Evolutionary conservation across 2,888 invertebrate genomes (phyloP).

Genomic region (Erebia ligea): DNA sequence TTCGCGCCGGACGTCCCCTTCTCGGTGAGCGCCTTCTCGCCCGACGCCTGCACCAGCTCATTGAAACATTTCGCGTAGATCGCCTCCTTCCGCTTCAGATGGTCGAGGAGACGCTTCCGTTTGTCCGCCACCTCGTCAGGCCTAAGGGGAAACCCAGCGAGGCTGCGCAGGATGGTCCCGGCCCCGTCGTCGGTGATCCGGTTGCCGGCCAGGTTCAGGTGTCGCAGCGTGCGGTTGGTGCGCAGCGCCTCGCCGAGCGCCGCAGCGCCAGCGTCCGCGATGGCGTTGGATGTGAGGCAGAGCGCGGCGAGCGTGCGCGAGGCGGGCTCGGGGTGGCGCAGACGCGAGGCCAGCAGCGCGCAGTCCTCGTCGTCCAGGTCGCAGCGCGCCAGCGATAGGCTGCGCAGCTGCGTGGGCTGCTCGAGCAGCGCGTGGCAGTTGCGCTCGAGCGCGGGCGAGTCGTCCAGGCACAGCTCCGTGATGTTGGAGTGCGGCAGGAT

Average conservation of each 20-base stretch:
- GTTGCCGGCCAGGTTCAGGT: constrained; percentile 10
- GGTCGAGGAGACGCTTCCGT: not conserved
- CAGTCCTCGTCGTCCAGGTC: constrained; percentile 8
- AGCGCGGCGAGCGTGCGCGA: not conserved
- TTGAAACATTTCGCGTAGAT: constrained; percentile 5
- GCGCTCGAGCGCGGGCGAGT: constrained; percentile 6
- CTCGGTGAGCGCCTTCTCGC: no score
- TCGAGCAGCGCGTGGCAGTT: constrained; percentile 6
- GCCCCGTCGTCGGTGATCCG: constrained; percentile 2
- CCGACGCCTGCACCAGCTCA: constrained; percentile 4
- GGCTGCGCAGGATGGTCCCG: not conserved
- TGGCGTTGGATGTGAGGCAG: constrained; percentile 7
- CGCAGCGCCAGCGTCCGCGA: constrained; percentile 8
- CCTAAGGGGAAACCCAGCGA: not conserved
- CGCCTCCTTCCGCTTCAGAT: not conserved
- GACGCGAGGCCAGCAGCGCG: not conserved
- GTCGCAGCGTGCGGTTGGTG: constrained; percentile 4
- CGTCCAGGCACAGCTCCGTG: constrained; percentile 8
- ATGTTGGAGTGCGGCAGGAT: constrained; percentile 3
- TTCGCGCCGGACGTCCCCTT: not conserved
- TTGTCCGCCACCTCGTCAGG: not conserved
- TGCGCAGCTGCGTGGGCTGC: not conserved
- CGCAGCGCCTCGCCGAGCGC: constrained; percentile 12
- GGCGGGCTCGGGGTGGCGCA: constrained; percentile 5
- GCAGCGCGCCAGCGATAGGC: constrained; percentile 12